Evolutionary conservation across 2,888 invertebrate genomes (phyloP).

Genomic region (Smittia aterrima): DNA sequence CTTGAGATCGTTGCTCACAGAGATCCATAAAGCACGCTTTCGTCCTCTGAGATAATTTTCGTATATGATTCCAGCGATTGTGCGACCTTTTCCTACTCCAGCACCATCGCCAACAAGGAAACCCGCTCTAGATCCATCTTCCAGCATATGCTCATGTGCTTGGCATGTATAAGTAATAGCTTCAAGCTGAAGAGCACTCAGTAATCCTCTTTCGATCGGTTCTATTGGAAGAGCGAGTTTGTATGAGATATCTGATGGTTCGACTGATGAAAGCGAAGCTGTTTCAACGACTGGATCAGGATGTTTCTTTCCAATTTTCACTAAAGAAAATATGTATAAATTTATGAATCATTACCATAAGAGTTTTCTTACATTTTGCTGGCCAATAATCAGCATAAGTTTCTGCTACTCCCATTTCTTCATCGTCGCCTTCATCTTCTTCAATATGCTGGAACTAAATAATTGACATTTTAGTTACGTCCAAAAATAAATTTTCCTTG

Average conservation of each 20-base stretch:
- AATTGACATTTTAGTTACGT: background rate
- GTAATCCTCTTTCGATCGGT: constrained; percentile 75
- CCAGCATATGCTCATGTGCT: constrained; percentile 88
- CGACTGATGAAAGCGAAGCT: constrained; percentile 92
- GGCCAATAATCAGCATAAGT: constrained; percentile 99
- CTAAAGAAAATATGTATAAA: constrained; percentile 54
- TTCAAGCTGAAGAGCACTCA: constrained; percentile 96
- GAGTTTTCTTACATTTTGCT: constrained; percentile 69
- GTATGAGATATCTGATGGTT: constrained; percentile 92
- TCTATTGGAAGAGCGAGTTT: constrained; percentile 78
- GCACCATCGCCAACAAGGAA: constrained; percentile 98
- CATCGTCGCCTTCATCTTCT: constrained; percentile 86
- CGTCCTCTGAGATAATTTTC: constrained; percentile 94
- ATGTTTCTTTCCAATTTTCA: constrained; percentile 91
- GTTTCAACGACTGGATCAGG: constrained; percentile 99
- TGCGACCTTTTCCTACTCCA: constrained; percentile 96
- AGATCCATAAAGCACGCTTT: constrained; percentile 97
- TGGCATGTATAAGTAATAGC: constrained; percentile 97
- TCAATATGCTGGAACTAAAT: constrained; percentile 49
- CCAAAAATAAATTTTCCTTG: background rate
- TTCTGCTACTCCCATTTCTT: constrained; percentile 96
- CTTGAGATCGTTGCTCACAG: constrained; percentile 96
- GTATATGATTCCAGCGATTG: constrained; percentile 95
- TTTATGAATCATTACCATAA: background rate
- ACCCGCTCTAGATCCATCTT: constrained; percentile 87